Evolutionary conservation across 2,113 vertebrate species (phyloP), one percentile per base, ranked within the genome.

Genomic region (Oryzias woworae): DNA sequence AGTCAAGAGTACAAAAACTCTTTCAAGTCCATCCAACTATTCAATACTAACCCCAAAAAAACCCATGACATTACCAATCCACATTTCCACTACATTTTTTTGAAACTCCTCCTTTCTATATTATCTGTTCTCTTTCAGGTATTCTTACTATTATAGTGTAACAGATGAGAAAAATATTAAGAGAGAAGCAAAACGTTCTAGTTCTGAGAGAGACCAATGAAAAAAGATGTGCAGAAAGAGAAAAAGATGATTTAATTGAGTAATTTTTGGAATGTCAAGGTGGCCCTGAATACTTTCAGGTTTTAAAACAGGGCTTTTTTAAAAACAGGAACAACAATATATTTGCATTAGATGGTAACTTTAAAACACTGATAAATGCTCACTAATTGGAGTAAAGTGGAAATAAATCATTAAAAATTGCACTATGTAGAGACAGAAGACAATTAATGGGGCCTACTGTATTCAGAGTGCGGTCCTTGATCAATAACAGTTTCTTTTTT

Each of bases 251-350:
- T 47, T 47, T 47, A n/a, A 47, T 5, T 7, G 16, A 17, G 45
- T 13, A 47, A 47, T n/a, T 47, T 47, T 47, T 16, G 18, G 14
- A 16, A 1, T 42, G 54, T 44, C 26, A 36, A 5, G 24, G 62
- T 57, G 3, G 59, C n/a, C 62, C 1, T 49, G 22, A 17, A 53
- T 41, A 58, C 44, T 5, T 15, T 41, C 13, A 22, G 20, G 31
- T 75, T 75, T 55, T 20, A 7, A 48, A 31, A 70, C 26, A 53
- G 15, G 46, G 45, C 13, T 66, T 61, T 61, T 69, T 63, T 62
- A 46, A 50, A 22, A 48, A 24, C 15, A 45, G 48, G 5, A 47
- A 14, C 65, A 20, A 64, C 47, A 67, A 80, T n/a, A 67, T 69
- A 71, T 75, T 44, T 17, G 57, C 16, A 42, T 41, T 53, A 47